Percentiles rank a stretch among this genome's conserved stretches.
phyloP scores from a whole-genome alignment of 2,888 invertebrate species.

The Homarus gammarus region DNA sequence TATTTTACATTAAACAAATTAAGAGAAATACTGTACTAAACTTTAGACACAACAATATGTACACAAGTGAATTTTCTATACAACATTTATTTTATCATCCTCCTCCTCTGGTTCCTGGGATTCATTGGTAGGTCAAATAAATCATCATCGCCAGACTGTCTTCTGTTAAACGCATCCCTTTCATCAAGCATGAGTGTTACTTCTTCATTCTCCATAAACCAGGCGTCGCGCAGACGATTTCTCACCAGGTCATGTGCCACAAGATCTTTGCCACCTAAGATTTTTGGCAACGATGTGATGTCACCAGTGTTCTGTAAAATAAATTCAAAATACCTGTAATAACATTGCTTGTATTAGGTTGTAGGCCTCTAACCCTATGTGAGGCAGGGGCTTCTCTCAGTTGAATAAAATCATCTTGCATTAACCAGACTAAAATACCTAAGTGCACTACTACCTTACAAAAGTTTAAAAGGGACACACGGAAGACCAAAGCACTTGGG shows the following conservation, averaged over 20 bases:
- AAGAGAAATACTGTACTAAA: no score
- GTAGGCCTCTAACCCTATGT: no score
- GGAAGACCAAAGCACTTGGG: no score
- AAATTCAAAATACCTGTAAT: not conserved
- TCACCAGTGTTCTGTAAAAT: not conserved
- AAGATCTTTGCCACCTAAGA: not conserved
- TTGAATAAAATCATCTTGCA: no score
- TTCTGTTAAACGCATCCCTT: not conserved
- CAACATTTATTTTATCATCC: not conserved
- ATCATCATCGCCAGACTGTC: not conserved
- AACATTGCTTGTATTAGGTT: no score
- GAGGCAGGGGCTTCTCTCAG: no score
- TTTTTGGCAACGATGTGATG: not conserved
- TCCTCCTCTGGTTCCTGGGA: not conserved
- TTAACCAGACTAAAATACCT: no score
- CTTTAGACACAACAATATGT: no score
- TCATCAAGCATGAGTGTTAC: not conserved
- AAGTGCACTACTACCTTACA: no score
- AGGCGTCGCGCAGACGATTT: not conserved
- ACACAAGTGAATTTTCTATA: no score
- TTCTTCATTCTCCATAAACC: not conserved
- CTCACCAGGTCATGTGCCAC: not conserved
- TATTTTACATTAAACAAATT: no score
- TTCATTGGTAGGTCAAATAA: not conserved
- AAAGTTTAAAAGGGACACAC: no score